phyloP scores from a whole-genome alignment of 2,113 vertebrate species.

The Pygoscelis antarcticus region DNA sequence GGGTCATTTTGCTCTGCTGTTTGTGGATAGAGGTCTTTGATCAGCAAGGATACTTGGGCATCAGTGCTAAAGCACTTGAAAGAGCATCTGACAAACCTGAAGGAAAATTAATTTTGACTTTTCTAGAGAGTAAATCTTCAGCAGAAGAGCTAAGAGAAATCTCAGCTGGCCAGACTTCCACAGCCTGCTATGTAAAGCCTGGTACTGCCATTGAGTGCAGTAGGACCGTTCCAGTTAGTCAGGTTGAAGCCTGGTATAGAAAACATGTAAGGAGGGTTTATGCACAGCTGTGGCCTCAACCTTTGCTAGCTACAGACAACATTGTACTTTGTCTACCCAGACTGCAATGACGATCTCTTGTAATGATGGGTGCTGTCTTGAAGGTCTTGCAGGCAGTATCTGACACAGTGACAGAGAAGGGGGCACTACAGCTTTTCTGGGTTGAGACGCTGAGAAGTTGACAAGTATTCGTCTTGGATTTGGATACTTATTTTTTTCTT shows the following conservation, averaged over 20 bases:
- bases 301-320: background rate
- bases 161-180: background rate
- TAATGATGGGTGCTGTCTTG: background rate
- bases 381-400: background rate
- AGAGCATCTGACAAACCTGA: background rate
- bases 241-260: background rate
- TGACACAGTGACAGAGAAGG: background rate
- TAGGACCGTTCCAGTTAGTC: background rate
- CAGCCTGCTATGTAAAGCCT: background rate
- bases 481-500: background rate
- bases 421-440: background rate
- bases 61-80: background rate
- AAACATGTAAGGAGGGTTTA: background rate
- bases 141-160: background rate
- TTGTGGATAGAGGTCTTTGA: background rate
- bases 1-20: background rate
- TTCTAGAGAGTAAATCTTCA: background rate
- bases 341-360: background rate
- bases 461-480: background rate
- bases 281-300: background rate
- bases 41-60: background rate
- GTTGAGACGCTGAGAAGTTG: background rate
- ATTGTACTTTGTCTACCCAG: background rate
- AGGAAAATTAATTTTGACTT: background rate
- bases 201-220: background rate